Conservation (phyloP, 2,113 vertebrate genomes). For the Spea multiplicata region DNA sequence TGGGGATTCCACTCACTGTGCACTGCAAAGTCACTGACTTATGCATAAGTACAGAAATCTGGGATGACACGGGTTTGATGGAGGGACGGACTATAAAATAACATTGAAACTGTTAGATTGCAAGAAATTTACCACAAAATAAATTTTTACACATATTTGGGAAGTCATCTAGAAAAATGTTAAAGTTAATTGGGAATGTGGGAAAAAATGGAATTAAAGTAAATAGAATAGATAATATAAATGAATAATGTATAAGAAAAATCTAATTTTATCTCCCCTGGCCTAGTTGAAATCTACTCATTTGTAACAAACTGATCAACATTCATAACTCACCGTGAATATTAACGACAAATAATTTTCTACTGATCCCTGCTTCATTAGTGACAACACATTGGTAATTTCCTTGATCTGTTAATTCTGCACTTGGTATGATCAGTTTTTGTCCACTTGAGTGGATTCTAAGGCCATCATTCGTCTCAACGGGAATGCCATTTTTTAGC, state of each 20-base stretch:
- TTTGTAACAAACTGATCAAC: not conserved
- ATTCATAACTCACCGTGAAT: conserved; percentile 76
- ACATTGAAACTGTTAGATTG: not conserved
- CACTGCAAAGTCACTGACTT: conserved; percentile 80
- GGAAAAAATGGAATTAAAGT: too few relatives aligned
- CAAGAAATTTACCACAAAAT: too few relatives aligned
- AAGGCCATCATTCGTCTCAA: conserved; percentile 69
- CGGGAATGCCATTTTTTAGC: conserved; percentile 80
- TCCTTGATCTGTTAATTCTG: conserved; percentile 83
- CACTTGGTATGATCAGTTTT: conserved; percentile 76
- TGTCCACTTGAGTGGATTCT: conserved; percentile 72
- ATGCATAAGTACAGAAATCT: conserved; percentile 78
- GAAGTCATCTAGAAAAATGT: too few relatives aligned
- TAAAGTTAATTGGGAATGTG: too few relatives aligned
- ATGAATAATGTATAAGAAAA: too few relatives aligned
- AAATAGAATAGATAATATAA: too few relatives aligned
- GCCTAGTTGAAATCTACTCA: too few relatives aligned
- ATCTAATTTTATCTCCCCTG: too few relatives aligned
- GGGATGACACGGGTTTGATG: conserved; percentile 77
- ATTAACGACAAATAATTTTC: conserved; percentile 81
- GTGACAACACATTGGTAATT: conserved; percentile 84
- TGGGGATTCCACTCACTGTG: conserved; percentile 82
- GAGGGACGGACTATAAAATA: conserved; percentile 79
- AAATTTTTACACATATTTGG: too few relatives aligned
- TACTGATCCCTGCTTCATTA: conserved; percentile 81